Evolutionary conservation across 2,113 vertebrate genomes (phyloP), one percentile per base, ranked within the genome.

Genomic region (Antechinus flavipes): DNA sequence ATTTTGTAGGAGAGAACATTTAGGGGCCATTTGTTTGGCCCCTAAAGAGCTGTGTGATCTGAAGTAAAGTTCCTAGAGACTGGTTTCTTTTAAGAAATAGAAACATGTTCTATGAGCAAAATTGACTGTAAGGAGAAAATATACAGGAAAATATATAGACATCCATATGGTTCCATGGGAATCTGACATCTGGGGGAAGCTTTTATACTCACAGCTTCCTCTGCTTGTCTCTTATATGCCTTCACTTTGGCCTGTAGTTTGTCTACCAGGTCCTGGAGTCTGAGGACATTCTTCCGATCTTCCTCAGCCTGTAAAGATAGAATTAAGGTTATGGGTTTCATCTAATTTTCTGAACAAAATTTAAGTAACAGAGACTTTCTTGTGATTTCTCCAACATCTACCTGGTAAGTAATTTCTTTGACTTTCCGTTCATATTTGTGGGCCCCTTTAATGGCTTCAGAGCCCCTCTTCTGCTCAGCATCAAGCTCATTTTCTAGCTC

Each of bases 231-330:
- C 98, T 99, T 99, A 97, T 99, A 99, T 25, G 99, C 94, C 97
- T 99, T 99, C 58, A 99, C 99, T 98, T 99, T 99, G 96, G 99
- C 96, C 96, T 99, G 99, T 95, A 99, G 98, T 97, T 99, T 99
- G 94, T 99, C 99, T 1, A 99, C 99, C 96, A 99, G 97, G 95
- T 99, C 99, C 94, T 99, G 99, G 92, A 99, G 99, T 52, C 98
- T 97, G 76, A 99, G 98, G 55, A 99, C 96, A n/a, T 99, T 99
- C 98, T 99, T 99, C 90, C 95, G 98, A 97, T 99, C 99, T 95
- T 99, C 99, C 92, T 99, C 99, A 24, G 99, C 98, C 99, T 99
- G 94, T 0, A 27, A 91, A 97, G 24, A 96, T 12, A 94, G n/a
- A 8, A 47, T n/a, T 9, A 10, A 0, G 54, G 91, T 12, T 24